Conservation (phyloP, 2,113 vertebrate species). For the Aptenodytes patagonicus region DNA sequence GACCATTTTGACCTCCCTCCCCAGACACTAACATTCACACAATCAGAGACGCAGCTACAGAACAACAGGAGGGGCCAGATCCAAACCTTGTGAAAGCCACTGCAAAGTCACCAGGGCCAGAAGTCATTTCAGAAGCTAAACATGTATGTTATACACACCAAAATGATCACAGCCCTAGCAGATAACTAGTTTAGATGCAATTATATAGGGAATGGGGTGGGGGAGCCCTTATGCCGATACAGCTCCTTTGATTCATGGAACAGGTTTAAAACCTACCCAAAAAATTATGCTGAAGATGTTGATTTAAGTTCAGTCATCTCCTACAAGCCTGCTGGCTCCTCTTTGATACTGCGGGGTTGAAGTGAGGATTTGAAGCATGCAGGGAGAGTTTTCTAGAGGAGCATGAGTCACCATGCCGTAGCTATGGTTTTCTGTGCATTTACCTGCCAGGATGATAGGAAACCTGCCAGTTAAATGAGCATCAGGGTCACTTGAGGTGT, state of each 20-base stretch:
- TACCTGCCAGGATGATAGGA: background rate
- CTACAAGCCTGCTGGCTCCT: background rate
- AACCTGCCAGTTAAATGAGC: background rate
- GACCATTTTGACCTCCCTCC: background rate
- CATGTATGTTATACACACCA: background rate
- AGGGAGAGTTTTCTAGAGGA: background rate
- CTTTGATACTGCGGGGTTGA: background rate
- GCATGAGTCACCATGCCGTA: background rate
- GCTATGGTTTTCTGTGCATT: background rate
- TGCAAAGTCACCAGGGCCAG: background rate
- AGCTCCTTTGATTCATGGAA: background rate
- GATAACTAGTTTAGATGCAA: background rate
- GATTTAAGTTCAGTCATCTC: background rate
- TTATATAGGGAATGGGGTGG: background rate
- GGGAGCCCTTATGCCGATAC: background rate
- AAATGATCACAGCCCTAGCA: background rate
- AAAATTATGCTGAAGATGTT: background rate
- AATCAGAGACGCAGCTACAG: background rate
- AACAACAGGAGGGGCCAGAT: background rate
- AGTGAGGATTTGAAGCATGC: background rate
- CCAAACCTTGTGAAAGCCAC: background rate
- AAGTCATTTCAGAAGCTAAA: background rate
- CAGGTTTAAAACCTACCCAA: background rate
- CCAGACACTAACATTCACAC: background rate
- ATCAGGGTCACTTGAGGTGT: background rate